A percentile compares a stretch with the other conserved stretches of the same genome.
Evolutionary conservation across 2,113 vertebrate species (phyloP).

Genomic region (Carettochelys insculpta): DNA sequence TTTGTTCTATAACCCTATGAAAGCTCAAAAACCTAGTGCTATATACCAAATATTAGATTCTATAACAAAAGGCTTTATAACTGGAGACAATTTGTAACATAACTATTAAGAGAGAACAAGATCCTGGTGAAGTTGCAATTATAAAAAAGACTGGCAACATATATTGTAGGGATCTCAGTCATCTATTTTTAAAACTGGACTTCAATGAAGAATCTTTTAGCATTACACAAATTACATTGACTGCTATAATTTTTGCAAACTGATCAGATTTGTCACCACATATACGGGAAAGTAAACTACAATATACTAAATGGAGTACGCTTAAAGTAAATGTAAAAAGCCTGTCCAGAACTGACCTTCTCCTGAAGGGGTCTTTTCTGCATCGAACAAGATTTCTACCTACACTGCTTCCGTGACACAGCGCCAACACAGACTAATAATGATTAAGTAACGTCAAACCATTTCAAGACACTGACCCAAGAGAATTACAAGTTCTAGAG

Average conservation of each 20-base stretch:
- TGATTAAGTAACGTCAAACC: background rate
- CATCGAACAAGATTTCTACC: background rate
- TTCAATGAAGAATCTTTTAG: background rate
- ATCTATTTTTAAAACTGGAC: background rate
- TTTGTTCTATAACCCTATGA: background rate
- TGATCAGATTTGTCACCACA: background rate
- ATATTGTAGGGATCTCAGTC: background rate
- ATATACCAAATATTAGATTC: background rate
- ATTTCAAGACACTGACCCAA: background rate
- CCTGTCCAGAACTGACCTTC: background rate
- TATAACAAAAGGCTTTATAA: background rate
- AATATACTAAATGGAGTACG: background rate
- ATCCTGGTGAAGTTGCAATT: background rate
- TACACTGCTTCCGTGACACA: background rate
- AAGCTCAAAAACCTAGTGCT: background rate
- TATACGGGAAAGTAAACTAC: background rate
- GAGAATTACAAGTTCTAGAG: conserved; percentile 17
- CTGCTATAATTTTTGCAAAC: background rate
- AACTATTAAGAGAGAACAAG: background rate
- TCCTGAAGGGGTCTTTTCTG: background rate
- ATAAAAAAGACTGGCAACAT: background rate
- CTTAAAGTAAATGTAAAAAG: background rate
- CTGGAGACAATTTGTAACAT: background rate
- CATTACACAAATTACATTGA: background rate
- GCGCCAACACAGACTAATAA: background rate